Base-by-base conservation (phyloP, 2,888 invertebrate genomes). In the Athrips mouffetella region DNA sequence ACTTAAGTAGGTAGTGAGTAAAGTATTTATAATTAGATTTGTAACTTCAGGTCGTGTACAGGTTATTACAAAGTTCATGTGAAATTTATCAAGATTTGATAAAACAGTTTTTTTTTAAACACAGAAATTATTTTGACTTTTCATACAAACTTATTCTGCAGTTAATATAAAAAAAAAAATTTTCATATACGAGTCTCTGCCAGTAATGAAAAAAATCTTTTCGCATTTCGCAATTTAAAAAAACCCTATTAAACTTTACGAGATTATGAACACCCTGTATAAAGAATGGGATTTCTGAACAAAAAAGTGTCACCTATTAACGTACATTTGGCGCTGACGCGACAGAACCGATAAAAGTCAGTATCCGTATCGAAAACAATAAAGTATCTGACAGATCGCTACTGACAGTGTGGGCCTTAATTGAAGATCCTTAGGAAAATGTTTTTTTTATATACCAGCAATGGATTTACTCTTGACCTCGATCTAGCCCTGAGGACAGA, bases 371-470 rank as follows among this genome's bases (percentile, higher is more conserved):
- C 80, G 68, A 29, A 13, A 27, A 55, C 73, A 59, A 66, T 84
- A 84, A 84, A 84, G 52, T 61, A 58, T 49, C 61, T 81, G 80
- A 84, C 77, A 67, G 62, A 84, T 83, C 64, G 84, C 84, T 83
- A 81, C 85, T 65, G 82, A 60, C 58, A 59, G 53, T 42, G 56
- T 62, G 60, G 53, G 61, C 54, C 42, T 29, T 18, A 30, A 29
- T 64, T 62, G 51, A 67, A 53, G 65, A 52, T 55, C 60, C 50
- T 31, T 39, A 11, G 10, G 11, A 10, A 6, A 16, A 8, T 41
- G 10, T 25, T 41, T 13, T 10, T 16, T 18, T n/a, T 25, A 8
- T 27, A 29, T 3, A n/a, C 13, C 3, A 7, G 11, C 16, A 7
- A 18, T 18, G 8, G 5, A 33, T 33, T 33, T 8, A 18, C 6